Percentiles rank a stretch among this genome's conserved stretches.
These are phyloP conservation scores for Rachycentron canadum DNA, from an alignment of 2,797 vertebrate genomes.

Conservation along the genomic window DNA sequence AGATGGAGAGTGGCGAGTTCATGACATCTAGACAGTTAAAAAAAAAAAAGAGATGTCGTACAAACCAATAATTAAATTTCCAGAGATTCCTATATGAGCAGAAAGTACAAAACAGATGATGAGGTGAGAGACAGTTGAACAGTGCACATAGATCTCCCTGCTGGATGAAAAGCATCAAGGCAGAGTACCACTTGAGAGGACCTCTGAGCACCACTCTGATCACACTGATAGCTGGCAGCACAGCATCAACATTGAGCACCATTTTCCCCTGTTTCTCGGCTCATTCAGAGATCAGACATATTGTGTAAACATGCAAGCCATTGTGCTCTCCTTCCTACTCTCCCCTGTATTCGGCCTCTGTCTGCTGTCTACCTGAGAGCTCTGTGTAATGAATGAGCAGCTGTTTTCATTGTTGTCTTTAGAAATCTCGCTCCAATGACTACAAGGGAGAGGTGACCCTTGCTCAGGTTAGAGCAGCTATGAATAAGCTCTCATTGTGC, in stretches of 20 bases:
- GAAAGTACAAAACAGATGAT: slow-evolving; percentile 17
- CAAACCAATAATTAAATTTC: slow-evolving; percentile 24
- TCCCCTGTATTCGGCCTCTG: slow-evolving; percentile 27
- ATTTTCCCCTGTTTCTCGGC: slow-evolving; percentile 26
- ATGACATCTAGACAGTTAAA: slow-evolving; percentile 10
- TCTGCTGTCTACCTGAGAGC: slow-evolving; percentile 33
- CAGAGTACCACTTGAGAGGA: slow-evolving; percentile 44
- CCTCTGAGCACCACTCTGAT: slow-evolving; percentile 42
- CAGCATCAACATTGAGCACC: slow-evolving; percentile 49
- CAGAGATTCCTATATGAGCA: slow-evolving; percentile 12
- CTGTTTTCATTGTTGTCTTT: slow-evolving; percentile 60
- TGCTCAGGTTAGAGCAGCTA: slow-evolving; percentile 40
- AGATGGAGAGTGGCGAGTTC: not conserved
- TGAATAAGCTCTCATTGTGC: slow-evolving; percentile 72
- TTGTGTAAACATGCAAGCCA: slow-evolving; percentile 39
- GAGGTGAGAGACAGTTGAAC: slow-evolving; percentile 17
- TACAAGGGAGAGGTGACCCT: slow-evolving; percentile 42
- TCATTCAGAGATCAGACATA: slow-evolving; percentile 44
- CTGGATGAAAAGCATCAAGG: slow-evolving; percentile 44
- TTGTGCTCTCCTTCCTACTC: slow-evolving; percentile 24
- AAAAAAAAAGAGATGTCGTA: not conserved
- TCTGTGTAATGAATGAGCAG: slow-evolving; percentile 40
- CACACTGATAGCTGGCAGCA: slow-evolving; percentile 39
- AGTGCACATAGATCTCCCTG: slow-evolving; percentile 27
- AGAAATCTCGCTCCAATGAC: slow-evolving; percentile 49